Percentiles rank a stretch among this genome's conserved stretches.
phyloP scores from a whole-genome alignment of 2,113 vertebrate genomes.

The Thomomys bottae region DNA sequence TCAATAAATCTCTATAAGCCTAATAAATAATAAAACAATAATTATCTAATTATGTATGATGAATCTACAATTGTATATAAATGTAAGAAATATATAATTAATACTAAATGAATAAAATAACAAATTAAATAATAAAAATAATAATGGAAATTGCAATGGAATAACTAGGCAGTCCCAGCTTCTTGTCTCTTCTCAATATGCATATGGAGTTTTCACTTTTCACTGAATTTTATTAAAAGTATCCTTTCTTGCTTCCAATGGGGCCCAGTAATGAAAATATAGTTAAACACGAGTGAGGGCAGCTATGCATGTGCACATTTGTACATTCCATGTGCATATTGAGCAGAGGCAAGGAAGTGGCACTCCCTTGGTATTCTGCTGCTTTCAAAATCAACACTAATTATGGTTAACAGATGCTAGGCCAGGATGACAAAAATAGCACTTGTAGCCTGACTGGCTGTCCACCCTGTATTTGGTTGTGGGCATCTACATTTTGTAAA shows the following conservation, averaged over 20 bases:
- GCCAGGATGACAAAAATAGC: constrained; percentile 11
- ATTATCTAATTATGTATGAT: too few species aligned
- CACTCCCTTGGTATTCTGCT: neutral
- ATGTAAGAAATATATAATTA: too few species aligned
- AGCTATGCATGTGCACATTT: neutral
- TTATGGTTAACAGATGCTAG: neutral
- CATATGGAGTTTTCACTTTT: neutral
- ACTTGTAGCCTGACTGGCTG: constrained; percentile 47
- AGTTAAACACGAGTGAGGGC: neutral
- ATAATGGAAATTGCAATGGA: neutral
- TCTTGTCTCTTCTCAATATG: too few species aligned
- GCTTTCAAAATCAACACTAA: neutral
- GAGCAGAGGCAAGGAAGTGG: neutral
- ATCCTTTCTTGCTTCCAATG: neutral
- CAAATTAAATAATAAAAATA: neutral
- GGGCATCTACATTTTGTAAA: constrained; percentile 64
- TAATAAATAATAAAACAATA: too few species aligned
- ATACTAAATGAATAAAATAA: too few species aligned
- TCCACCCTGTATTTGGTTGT: constrained; percentile 37
- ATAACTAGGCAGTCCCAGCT: too few species aligned
- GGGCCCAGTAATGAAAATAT: neutral
- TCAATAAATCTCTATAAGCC: too few species aligned
- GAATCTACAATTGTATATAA: too few species aligned
- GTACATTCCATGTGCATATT: fast-evolving
- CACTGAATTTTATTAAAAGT: neutral